These are phyloP conservation scores for Montipora capitata DNA, from an alignment of 92 coral and sea anemone genomes.

Conservation along the genomic window DNA sequence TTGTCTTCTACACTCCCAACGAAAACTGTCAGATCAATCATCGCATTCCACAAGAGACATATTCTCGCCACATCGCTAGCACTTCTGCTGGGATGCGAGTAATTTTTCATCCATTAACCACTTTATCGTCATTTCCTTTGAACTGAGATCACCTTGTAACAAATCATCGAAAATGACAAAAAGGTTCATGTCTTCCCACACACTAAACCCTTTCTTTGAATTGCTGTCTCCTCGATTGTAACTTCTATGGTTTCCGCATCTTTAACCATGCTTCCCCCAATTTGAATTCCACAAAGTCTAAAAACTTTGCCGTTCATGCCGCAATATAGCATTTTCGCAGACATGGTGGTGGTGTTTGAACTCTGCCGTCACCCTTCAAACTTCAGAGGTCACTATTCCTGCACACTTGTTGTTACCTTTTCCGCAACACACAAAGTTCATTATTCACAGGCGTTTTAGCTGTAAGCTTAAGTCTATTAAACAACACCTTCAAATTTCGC, in stretches of 20 bases:
- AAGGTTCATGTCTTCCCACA: background rate
- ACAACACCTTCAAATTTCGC: background rate
- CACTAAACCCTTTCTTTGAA: background rate
- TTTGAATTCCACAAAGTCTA: background rate
- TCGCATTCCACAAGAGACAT: too few species aligned
- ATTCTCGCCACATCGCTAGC: too few species aligned
- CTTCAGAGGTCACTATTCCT: background rate
- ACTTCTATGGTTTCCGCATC: background rate
- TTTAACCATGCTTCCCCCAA: background rate
- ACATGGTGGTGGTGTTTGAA: background rate
- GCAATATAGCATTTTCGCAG: background rate
- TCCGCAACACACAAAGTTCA: background rate
- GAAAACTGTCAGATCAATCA: too few species aligned
- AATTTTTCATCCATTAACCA: too few species aligned
- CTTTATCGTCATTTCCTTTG: background rate
- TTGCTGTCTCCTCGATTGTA: background rate
- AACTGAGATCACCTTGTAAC: background rate
- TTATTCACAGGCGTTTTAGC: background rate
- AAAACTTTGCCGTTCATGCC: background rate
- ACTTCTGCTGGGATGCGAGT: too few species aligned
- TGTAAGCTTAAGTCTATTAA: background rate
- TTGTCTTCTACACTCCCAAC: too few species aligned
- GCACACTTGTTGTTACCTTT: background rate
- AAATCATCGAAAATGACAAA: background rate
- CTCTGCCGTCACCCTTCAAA: background rate